Evolutionary conservation across 1,140 invertebrate species (phyloP).

Genomic region (Pteromalus puparum): DNA sequence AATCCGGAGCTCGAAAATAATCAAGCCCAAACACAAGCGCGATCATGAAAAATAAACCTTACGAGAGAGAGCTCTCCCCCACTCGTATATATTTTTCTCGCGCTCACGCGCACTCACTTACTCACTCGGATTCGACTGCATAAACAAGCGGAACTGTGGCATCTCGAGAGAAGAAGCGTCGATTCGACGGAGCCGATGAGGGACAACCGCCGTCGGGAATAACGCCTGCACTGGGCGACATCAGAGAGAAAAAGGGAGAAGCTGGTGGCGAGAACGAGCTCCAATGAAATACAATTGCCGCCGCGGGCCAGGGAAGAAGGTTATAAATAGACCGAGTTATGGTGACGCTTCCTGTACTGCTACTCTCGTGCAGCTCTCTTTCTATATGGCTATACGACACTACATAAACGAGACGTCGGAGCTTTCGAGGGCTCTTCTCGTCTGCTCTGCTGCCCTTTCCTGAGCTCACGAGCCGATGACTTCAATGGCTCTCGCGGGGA

Average conservation of each 20-base stretch:
- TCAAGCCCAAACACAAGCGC: not conserved
- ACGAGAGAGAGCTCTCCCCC: not conserved
- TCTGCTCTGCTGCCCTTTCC: not conserved
- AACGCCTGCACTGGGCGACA: not conserved
- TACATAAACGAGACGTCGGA: not conserved
- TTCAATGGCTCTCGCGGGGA: not conserved
- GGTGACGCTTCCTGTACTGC: conserved; percentile 31
- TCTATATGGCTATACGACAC: not conserved
- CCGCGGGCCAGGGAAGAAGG: conserved; percentile 43
- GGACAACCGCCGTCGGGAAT: not conserved
- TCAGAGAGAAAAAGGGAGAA: not conserved
- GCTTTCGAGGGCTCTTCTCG: not conserved
- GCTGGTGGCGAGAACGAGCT: conserved; percentile 48
- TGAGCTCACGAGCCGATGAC: not conserved
- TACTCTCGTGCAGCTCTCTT: conserved; percentile 9
- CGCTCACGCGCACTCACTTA: not conserved
- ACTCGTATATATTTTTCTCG: no score
- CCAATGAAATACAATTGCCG: conserved; percentile 59
- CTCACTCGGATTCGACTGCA: not conserved
- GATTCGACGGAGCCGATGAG: conserved; percentile 21
- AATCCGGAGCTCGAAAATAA: no score
- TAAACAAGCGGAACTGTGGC: not conserved
- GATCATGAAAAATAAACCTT: not conserved
- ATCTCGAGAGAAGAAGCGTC: not conserved
- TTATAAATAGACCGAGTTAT: conserved; percentile 57